Conservation (phyloP, 2,113 vertebrate species). For the Alligator sinensis region DNA sequence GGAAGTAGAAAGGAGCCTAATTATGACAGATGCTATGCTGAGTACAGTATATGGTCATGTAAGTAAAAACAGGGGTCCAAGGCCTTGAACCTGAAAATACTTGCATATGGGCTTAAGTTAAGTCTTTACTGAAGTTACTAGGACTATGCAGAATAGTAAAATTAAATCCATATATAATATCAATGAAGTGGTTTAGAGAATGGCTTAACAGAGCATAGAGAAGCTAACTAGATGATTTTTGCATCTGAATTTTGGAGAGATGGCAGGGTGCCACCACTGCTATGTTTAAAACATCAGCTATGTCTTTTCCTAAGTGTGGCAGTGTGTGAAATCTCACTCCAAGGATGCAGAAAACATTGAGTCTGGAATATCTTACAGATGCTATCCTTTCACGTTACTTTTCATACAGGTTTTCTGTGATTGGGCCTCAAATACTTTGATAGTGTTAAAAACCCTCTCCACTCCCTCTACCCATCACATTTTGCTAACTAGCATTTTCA, state of each 20-base stretch:
- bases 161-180: not conserved
- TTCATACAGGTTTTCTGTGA: constrained; percentile 2
- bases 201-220: not conserved
- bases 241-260: constrained; percentile 17
- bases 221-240: not conserved
- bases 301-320: not conserved
- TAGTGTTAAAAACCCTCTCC: not conserved
- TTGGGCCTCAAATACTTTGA: constrained; percentile 6
- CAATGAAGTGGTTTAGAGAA: not conserved
- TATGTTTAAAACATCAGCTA: constrained; percentile 15
- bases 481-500: constrained; percentile 54
- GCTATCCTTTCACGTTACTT: constrained; percentile 1
- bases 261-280: not conserved
- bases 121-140: not conserved
- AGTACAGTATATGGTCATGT: not conserved
- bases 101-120: constrained; percentile 9
- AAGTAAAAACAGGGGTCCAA: constrained; percentile 18
- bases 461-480: constrained; percentile 20
- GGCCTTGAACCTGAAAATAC: not conserved
- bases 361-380: constrained; percentile 31
- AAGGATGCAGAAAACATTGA: not conserved
- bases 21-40: not conserved
- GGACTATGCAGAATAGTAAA: not conserved
- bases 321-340: not conserved
- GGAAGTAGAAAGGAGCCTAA: not conserved